Percentiles rank a stretch among this genome's conserved stretches.
Evolutionary conservation across 92 coral and sea anemone genomes (phyloP).

Genomic region (Epizoanthus ramosus): DNA sequence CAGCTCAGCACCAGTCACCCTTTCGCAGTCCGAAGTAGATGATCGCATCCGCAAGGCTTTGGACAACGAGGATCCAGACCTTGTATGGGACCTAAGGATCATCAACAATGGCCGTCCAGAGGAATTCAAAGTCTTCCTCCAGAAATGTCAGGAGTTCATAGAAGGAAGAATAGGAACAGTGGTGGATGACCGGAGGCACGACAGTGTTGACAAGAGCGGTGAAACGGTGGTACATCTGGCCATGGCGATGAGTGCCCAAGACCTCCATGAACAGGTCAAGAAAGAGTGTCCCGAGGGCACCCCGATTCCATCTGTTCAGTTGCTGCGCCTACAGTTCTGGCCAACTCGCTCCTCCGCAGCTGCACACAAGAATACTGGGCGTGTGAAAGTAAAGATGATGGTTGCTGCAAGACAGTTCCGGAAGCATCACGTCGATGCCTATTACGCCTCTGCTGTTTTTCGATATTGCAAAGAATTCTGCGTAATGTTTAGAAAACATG

Average conservation of each 20-base stretch:
- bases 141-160: conserved; percentile 40
- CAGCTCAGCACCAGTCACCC: no score
- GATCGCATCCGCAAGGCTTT: no score
- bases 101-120: conserved; percentile 23
- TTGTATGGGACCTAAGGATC: conserved; percentile 27
- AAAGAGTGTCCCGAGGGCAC: conserved; percentile 47
- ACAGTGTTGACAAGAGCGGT: conserved; percentile 15
- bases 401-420: conserved; percentile 49
- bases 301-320: conserved; percentile 51
- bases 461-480: no score
- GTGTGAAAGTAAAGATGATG: conserved; percentile 51
- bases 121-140: conserved; percentile 32
- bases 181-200: conserved; percentile 55
- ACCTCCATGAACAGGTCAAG: conserved; percentile 45
- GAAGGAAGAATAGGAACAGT: conserved; percentile 38
- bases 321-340: conserved; percentile 57
- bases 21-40: no score
- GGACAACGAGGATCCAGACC: no score
- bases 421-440: no score
- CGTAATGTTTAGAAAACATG: no score
- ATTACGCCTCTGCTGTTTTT: no score
- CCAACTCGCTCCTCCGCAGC: conserved; percentile 54
- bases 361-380: conserved; percentile 45
- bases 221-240: conserved; percentile 47
- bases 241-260: conserved; percentile 52